Percentiles rank a stretch among this genome's conserved stretches.
Evolutionary conservation across 2,113 vertebrate species (phyloP).

Genomic region (Marcusenius ussheri): DNA sequence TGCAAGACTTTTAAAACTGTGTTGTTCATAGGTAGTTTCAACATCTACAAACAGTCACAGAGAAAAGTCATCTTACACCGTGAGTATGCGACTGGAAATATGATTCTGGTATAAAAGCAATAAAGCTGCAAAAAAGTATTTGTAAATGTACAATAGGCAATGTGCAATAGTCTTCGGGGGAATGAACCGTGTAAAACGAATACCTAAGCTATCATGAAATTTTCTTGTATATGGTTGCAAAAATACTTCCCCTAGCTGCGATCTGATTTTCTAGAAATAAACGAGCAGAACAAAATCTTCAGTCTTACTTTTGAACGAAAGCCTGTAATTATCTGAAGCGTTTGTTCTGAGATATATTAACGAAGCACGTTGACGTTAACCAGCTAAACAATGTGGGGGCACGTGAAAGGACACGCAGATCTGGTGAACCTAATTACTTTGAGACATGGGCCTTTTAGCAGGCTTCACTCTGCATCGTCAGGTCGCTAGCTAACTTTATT

Average conservation of each 20-base stretch:
- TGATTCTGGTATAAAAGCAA: background rate
- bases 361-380: background rate
- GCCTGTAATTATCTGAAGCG: background rate
- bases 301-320: background rate
- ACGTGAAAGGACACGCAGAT: background rate
- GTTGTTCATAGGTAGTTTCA: background rate
- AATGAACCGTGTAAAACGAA: background rate
- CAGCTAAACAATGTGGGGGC: background rate
- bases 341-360: background rate
- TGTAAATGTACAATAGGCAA: background rate
- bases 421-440: background rate
- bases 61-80: slow-evolving; percentile 4
- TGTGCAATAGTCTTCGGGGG: background rate
- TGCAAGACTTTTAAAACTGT: background rate
- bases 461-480: background rate
- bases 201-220: background rate
- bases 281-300: background rate
- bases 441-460: background rate
- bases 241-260: background rate
- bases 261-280: background rate
- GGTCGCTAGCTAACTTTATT: background rate
- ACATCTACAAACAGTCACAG: background rate
- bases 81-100: background rate
- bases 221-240: background rate
- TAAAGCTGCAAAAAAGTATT: background rate